Percentiles rank a stretch among this genome's conserved stretches.
Evolutionary conservation across 2,888 invertebrate genomes (phyloP).

Genomic region (Clostera curtula): DNA sequence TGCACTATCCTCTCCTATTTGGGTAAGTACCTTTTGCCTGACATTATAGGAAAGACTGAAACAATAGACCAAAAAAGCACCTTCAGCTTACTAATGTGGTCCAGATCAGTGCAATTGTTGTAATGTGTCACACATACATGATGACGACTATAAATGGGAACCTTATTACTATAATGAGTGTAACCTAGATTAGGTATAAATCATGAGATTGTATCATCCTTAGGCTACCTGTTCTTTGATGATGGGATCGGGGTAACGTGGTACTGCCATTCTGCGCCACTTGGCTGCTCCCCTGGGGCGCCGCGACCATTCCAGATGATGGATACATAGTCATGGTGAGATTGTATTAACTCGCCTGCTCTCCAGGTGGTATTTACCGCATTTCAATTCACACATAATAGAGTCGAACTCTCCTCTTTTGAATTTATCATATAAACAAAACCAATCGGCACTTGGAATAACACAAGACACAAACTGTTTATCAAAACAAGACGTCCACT

Average conservation of each 20-base stretch:
- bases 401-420: conserved; percentile 31
- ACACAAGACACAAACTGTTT: conserved; percentile 4
- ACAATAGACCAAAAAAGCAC: no score
- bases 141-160: no score
- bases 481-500: conserved; percentile 21
- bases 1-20: no score
- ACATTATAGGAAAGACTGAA: no score
- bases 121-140: no score
- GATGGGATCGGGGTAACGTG: conserved; percentile 65
- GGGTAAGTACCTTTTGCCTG: no score
- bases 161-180: no score
- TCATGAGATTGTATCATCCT: no score
- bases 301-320: conserved; percentile 62
- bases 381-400: conserved; percentile 65
- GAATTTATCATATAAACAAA: conserved; percentile 25
- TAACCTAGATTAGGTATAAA: no score
- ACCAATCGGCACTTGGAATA: conserved; percentile 7
- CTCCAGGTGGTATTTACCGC: conserved; percentile 58
- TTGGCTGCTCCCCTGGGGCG: conserved; percentile 60
- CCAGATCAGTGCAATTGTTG: no score
- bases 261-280: conserved; percentile 66
- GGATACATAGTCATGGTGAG: conserved; percentile 62
- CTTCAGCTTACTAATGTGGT: no score
- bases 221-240: conserved; percentile 64
- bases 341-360: conserved; percentile 44